Evolutionary conservation across 2,888 invertebrate species (phyloP), one percentile per base, ranked within the genome.

Genomic region (Eutolmus rufibarbis): DNA sequence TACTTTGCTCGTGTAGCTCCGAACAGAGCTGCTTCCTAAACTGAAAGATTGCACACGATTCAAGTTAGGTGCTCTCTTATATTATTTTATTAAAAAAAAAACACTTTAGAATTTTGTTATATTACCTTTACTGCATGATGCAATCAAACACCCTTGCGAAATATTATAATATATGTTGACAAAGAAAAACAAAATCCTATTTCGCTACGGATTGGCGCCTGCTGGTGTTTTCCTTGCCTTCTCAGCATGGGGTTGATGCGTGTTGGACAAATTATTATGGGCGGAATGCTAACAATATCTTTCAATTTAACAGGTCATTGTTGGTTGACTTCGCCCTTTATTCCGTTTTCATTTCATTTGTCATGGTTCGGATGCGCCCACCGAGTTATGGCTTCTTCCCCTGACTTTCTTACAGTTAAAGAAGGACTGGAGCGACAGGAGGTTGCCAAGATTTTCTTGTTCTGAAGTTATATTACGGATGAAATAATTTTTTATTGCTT

Each of bases 211-310:
- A 66, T 7, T 23, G 66, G 28, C 66, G 28, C 66, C 28, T 66
- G 66, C 66, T 23, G n/a, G 9, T 28, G 28, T 66, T 66, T 19
- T 23, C 66, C 12, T 23, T 28, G 66, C 19, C 66, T 66, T 66
- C 66, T 12, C 66, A 66, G 66, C 66, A 28, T 66, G 66, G 78
- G 37, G 78, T 23, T 78, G 43, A 37, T 78, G 51, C 31, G 51
- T 28, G 46, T 79, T 16, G 46, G 79, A 79, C 79, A 79, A 79
- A 79, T 79, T 79, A 79, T 79, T 79, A 79, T 79, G 51, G 79
- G 79, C 79, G 79, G 79, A 79, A 79, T 23, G 23, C 28, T 51
- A 51, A 79, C 51, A 79, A 79, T 79, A 78, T 79, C 31, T 51
- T 79, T 79, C 51, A 79, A 79, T 79, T 79, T 79, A 79, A 51